Percentiles rank a stretch among this genome's conserved stretches.
Evolutionary conservation across 2,797 vertebrate species (phyloP).

Genomic region (Semotilus atromaculatus): DNA sequence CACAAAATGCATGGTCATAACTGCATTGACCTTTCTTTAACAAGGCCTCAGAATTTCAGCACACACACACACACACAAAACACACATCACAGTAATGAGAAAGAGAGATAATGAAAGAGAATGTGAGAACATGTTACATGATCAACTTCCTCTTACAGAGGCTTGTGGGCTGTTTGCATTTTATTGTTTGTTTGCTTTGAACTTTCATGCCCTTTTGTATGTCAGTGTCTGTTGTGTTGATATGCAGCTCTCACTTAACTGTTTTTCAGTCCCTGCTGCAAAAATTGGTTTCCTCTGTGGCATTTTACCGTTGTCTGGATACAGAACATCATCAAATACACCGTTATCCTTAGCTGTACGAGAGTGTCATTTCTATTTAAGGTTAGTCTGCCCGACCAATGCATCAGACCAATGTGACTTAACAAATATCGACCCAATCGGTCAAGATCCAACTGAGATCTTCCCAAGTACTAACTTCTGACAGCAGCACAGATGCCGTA

Average conservation of each 20-base stretch:
- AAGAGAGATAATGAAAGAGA: slow-evolving; percentile 7
- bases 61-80: not conserved
- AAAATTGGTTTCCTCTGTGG: slow-evolving; percentile 24
- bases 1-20: no score
- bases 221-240: not conserved
- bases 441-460: not conserved
- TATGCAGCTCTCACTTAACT: not conserved
- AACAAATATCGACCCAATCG: not conserved
- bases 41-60: not conserved
- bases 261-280: no score
- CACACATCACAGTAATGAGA: not conserved
- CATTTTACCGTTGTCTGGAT: slow-evolving; percentile 14
- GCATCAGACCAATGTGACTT: not conserved
- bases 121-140: not conserved
- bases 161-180: not conserved
- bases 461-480: not conserved
- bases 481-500: not conserved
- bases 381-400: not conserved
- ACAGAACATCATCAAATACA: slow-evolving; percentile 2
- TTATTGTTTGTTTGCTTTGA: slow-evolving; percentile 14
- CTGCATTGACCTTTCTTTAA: not conserved
- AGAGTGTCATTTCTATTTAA: not conserved
- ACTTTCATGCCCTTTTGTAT: not conserved
- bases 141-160: slow-evolving; percentile 28
- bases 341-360: not conserved